Percentiles rank a stretch among this genome's conserved stretches.
These are phyloP conservation scores for Sorex araneus DNA, from an alignment of 2,113 vertebrate species.

Conservation along the genomic window DNA sequence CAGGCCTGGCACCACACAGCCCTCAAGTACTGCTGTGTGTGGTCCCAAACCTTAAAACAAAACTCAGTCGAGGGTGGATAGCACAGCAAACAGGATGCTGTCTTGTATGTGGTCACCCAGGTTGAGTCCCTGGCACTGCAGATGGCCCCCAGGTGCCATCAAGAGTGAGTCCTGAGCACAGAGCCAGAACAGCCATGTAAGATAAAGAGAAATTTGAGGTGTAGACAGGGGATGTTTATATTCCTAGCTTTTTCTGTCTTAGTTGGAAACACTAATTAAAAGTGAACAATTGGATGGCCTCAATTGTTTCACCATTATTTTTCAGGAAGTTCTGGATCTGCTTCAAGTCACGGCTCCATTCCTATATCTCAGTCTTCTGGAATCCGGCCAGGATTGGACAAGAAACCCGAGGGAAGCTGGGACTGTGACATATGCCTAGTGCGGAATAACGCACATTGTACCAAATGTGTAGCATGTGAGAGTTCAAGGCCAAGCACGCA, in stretches of 20 bases:
- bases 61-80: too few relatives aligned
- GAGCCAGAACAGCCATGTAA: too few relatives aligned
- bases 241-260: conserved; percentile 51
- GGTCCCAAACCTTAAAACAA: too few relatives aligned
- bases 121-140: too few relatives aligned
- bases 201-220: not conserved
- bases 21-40: too few relatives aligned
- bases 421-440: conserved; percentile 88
- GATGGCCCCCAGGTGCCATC: too few relatives aligned
- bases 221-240: not conserved
- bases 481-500: conserved; percentile 89
- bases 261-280: conserved; percentile 9
- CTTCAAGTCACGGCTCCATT: conserved; percentile 82
- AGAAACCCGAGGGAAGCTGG: conserved; percentile 91
- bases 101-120: too few relatives aligned
- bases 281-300: too few relatives aligned
- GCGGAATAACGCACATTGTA: conserved; percentile 87
- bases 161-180: too few relatives aligned
- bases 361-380: conserved; percentile 84
- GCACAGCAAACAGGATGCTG: too few relatives aligned
- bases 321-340: conserved; percentile 86
- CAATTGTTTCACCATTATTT: not conserved
- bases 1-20: too few relatives aligned
- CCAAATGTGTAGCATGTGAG: conserved; percentile 88
- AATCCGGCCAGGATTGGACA: conserved; percentile 88